Evolutionary conservation across 2,113 vertebrate species (phyloP), one percentile per base, ranked within the genome.

Genomic region (Glaucomys volans): DNA sequence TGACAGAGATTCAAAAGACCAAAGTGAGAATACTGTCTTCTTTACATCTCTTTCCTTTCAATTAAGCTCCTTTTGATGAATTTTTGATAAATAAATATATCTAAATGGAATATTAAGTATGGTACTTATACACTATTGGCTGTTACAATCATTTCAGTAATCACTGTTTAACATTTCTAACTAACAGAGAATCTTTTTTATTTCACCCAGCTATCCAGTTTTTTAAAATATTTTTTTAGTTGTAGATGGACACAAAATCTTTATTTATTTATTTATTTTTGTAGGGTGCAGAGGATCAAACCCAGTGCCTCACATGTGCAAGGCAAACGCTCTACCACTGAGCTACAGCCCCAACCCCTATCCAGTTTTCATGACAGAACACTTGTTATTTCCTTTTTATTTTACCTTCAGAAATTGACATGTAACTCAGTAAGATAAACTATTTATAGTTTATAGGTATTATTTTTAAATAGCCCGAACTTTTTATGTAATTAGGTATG

Each of bases 1-100:
- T 62, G 64, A 54, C 76, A n/a, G 62, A 67, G 59, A 89, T 67
- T 88, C 28, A 95, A 40, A 95, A 97, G 69, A 97, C n/a, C 40
- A 42, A 96, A 84, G 4, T 64, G 40, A 67, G 3, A 87, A 94
- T 54, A 83, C 7, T 86, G 16, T n/a, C 40, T 79, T 94, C 77
- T 95, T 64, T 72, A 44, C 0, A 74, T 4, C 9, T 35, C 74
- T 96, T 90, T 57, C 50, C 26, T 71, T 95, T 93, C 67, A 47
- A 66, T 69, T 86, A 82, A 32, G 1, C 14, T 4, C 37, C 22
- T 79, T 47, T 83, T 71, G 2, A 77, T 42, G 89, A 82, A 69
- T 69, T 62, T 95, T 91, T 72, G 89, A 87, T 80, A 22, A 95
- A 80, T 57, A 86, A 76, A 83, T 93, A 91, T 44, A 87, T 18